These are phyloP conservation scores for Charanyca ferruginea DNA, from an alignment of 2,888 invertebrate species.

Conservation along the genomic window DNA sequence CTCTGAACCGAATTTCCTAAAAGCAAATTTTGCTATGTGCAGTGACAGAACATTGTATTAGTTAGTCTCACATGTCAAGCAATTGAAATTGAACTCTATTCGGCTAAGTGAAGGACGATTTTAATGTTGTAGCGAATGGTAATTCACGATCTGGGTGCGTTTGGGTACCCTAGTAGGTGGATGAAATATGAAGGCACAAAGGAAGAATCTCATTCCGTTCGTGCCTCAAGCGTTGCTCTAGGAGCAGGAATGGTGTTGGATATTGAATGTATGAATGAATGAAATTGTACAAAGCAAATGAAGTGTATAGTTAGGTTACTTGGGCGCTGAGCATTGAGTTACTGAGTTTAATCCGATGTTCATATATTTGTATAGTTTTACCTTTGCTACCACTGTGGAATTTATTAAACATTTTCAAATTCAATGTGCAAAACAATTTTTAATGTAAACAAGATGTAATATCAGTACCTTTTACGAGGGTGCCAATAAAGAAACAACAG, in stretches of 20 bases:
- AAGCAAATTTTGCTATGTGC: constrained; percentile 82
- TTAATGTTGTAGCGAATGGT: constrained; percentile 56
- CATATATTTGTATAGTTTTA: constrained; percentile 24
- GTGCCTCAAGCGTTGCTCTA: constrained; percentile 77
- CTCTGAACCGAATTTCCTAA: constrained; percentile 77
- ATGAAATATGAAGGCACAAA: constrained; percentile 86
- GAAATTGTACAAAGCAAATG: constrained; percentile 68
- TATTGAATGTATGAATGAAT: constrained; percentile 74
- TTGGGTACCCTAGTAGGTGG: constrained; percentile 76
- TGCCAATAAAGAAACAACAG: constrained; percentile 81
- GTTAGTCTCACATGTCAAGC: constrained; percentile 60
- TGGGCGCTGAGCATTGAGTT: constrained; percentile 34
- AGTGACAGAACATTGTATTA: constrained; percentile 78
- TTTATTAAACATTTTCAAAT: constrained; percentile 3
- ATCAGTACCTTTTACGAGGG: constrained; percentile 74
- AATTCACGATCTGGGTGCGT: constrained; percentile 72
- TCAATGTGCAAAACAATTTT: constrained; percentile 8
- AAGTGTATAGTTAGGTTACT: constrained; percentile 54
- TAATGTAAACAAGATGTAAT: constrained; percentile 64
- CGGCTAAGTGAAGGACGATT: constrained; percentile 69
- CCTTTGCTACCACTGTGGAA: neutral
- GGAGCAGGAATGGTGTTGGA: constrained; percentile 68
- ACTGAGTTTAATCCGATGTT: constrained; percentile 40
- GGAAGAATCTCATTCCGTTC: constrained; percentile 83
- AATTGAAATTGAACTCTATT: constrained; percentile 75